Evolutionary conservation across 2,888 invertebrate genomes (phyloP).

Genomic region (Pediacus dermestoides): DNA sequence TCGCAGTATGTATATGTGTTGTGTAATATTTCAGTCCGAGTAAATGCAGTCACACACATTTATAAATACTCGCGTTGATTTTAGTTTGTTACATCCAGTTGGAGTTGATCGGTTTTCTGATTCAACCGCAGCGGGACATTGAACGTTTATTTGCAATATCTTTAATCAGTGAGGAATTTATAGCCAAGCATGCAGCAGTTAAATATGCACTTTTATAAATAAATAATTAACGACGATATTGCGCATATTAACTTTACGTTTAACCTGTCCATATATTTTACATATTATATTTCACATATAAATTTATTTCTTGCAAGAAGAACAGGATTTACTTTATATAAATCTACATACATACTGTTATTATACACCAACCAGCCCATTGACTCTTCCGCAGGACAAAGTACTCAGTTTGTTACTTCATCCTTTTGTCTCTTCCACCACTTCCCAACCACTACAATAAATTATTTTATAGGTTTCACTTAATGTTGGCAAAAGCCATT

Average conservation of each 20-base stretch:
- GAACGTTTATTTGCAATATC: slow-evolving; percentile 32
- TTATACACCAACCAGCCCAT: too few relatives aligned
- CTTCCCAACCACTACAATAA: too few relatives aligned
- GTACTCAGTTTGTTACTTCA: too few relatives aligned
- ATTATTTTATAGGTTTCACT: too few relatives aligned
- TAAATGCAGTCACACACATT: slow-evolving; percentile 1
- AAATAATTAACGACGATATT: slow-evolving; percentile 33
- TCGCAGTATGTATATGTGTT: too few relatives aligned
- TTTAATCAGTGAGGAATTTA: slow-evolving; percentile 36
- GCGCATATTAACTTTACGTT: slow-evolving; percentile 31
- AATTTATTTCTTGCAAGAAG: too few relatives aligned
- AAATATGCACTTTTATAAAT: slow-evolving; percentile 19
- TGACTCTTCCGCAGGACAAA: too few relatives aligned
- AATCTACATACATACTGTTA: too few relatives aligned
- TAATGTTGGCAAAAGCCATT: too few relatives aligned
- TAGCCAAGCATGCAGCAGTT: slow-evolving; percentile 27
- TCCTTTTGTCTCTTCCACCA: too few relatives aligned
- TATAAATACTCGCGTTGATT: neutral
- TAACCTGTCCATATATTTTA: slow-evolving; percentile 30
- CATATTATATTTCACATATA: slow-evolving; percentile 26
- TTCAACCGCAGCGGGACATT: slow-evolving; percentile 27
- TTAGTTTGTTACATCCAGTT: slow-evolving; percentile 1
- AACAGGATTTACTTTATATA: too few relatives aligned
- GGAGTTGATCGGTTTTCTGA: slow-evolving; percentile 27
- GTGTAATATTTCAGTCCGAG: too few relatives aligned